Conservation (phyloP, 2,888 invertebrate species). For the Scaeva pyrastri region DNA sequence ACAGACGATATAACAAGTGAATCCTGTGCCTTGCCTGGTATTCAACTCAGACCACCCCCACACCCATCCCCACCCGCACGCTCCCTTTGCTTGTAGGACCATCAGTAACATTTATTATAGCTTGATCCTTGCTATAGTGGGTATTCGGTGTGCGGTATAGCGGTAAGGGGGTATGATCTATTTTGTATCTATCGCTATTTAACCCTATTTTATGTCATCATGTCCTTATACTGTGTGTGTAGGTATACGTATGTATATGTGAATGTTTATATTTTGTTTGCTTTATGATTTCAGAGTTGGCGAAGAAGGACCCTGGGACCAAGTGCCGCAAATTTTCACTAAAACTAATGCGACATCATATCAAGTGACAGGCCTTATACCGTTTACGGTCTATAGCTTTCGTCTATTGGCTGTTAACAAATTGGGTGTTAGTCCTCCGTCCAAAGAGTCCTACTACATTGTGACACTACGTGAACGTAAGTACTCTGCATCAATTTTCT, state of each 20-base stretch:
- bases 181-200: conserved; percentile 65
- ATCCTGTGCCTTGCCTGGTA: neutral
- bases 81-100: no score
- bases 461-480: conserved; percentile 90
- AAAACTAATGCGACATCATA: conserved; percentile 87
- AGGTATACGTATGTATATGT: neutral
- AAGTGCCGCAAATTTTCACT: conserved; percentile 86
- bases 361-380: conserved; percentile 88
- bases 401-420: conserved; percentile 89
- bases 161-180: conserved; percentile 24
- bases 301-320: conserved; percentile 89
- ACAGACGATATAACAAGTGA: conserved; percentile 44
- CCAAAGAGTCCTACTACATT: conserved; percentile 89
- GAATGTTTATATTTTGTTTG: conserved; percentile 41
- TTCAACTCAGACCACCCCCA: no score
- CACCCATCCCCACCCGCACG: neutral
- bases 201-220: conserved; percentile 54
- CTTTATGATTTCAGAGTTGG: conserved; percentile 85
- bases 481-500: conserved; percentile 77
- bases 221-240: neutral
- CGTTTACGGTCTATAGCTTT: conserved; percentile 91
- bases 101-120: neutral
- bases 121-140: neutral
- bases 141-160: neutral
- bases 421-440: conserved; percentile 88